phyloP scores from a whole-genome alignment of 2,113 vertebrate genomes.

The Felis chaus region DNA sequence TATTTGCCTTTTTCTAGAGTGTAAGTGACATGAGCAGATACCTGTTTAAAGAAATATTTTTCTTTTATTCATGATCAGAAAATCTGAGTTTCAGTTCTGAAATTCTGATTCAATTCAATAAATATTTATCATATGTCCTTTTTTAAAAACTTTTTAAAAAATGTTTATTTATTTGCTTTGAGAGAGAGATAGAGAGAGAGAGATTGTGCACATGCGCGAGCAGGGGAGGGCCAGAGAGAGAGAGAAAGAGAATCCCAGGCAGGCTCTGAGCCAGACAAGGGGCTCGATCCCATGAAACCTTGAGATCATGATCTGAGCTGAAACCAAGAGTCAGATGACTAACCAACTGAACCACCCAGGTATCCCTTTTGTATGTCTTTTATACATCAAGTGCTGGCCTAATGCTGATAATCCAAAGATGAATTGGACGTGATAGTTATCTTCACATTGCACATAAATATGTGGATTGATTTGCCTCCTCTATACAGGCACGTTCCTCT shows the following conservation, averaged over 20 bases:
- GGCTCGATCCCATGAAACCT: no score
- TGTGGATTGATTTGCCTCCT: not conserved
- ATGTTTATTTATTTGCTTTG: no score
- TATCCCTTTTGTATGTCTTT: not conserved
- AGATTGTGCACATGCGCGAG: no score
- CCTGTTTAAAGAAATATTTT: slow-evolving; percentile 14
- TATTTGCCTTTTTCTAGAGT: not conserved
- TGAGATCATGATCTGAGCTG: no score
- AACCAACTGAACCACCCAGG: no score
- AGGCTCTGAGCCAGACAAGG: no score
- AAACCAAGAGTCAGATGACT: no score
- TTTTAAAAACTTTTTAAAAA: not conserved
- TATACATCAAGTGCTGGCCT: not conserved
- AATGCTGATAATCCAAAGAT: not conserved
- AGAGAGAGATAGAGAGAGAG: no score
- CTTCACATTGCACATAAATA: not conserved
- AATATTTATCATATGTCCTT: slow-evolving; percentile 1
- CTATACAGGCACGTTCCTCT: not conserved
- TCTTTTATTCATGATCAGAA: not conserved
- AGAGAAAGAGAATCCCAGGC: no score
- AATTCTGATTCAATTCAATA: slow-evolving; percentile 27
- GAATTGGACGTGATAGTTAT: not conserved
- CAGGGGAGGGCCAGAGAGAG: no score
- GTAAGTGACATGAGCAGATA: slow-evolving; percentile 4
- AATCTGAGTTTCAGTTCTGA: slow-evolving; percentile 6